Base-by-base conservation (phyloP, 2,888 invertebrate species). In the Diloba caeruleocephala region DNA sequence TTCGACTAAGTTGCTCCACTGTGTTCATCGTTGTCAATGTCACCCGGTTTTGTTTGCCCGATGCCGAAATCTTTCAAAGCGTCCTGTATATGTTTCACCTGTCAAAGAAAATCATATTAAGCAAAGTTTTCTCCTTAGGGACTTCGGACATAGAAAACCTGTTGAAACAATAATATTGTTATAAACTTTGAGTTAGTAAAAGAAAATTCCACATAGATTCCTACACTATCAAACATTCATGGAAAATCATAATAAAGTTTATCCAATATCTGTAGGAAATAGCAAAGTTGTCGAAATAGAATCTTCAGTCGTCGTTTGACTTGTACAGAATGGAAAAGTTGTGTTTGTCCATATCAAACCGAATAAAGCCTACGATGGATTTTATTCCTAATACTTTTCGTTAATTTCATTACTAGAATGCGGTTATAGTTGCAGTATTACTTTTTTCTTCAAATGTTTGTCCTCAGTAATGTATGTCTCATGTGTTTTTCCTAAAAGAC, bases 51-150 rank as follows among this genome's bases (percentile, higher is more conserved):
- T 37, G 85, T 85, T 79, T 90, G 89, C 31, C 93, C 94, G 62
- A 96, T 94, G 29, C 94, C 95, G 74, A 95, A 94, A 71, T 96
- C 95, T 78, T 89, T 93, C 57, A 96, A 82, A 2, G 96, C 96
- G 39, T 94, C 94, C 61, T 95, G 94, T 87, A 97, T 96, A 82
- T 97, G 97, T 71, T 94, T 94, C 60, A 95, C 94, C 81, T 93
- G 89, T 72, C 46, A 63, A 81, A 77, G 29, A 68, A 61, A 57
- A 43, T 32, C 9, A 12, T 23, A 34, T 71, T 66, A 67, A 12
- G 14, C 15, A 43, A 57, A 59, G 15, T 51, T 59, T 57, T 37
- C 6, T 26, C 25, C 13, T 14, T 21, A 7, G 3, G 19, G 26
- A 44, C 2, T 36, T 43, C 19, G 25, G 26, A 25, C 25, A 19